These are phyloP conservation scores for Gordius sp. DNA, from an alignment of 2,888 invertebrate species.

Conservation along the genomic window DNA sequence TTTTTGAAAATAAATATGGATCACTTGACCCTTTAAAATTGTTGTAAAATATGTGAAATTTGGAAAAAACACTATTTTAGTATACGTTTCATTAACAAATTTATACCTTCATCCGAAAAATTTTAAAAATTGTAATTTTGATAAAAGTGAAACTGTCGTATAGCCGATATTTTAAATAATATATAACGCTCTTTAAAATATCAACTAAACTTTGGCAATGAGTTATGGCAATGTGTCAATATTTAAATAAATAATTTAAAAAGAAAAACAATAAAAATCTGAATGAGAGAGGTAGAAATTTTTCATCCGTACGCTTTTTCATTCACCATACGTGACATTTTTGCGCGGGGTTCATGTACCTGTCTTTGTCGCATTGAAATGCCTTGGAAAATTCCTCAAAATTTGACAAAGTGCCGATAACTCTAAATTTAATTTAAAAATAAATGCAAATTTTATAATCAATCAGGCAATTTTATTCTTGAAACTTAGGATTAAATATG, in stretches of 20 bases:
- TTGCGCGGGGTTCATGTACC: neutral
- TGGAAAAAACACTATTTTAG: too few species aligned
- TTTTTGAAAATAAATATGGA: too few species aligned
- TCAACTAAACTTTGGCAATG: too few species aligned
- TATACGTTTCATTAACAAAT: too few species aligned
- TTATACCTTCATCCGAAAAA: too few species aligned
- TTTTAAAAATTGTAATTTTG: too few species aligned
- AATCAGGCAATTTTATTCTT: neutral
- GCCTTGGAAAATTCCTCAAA: neutral
- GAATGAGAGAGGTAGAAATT: neutral
- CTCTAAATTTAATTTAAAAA: conserved; percentile 11
- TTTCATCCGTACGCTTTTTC: neutral
- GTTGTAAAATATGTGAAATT: too few species aligned
- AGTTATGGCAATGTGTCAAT: too few species aligned
- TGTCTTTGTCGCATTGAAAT: neutral
- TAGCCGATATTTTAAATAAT: too few species aligned
- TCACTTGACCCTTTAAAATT: too few species aligned
- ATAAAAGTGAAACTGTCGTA: too few species aligned
- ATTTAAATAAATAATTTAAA: neutral
- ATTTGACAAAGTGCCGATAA: neutral
- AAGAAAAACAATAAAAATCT: neutral
- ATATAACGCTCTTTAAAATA: too few species aligned
- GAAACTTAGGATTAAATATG: neutral
- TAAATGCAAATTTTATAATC: neutral
- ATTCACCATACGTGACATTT: conserved; percentile 12